These are phyloP conservation scores for Fistularia tabacaria DNA, from an alignment of 2,797 vertebrate species.

Conservation along the genomic window DNA sequence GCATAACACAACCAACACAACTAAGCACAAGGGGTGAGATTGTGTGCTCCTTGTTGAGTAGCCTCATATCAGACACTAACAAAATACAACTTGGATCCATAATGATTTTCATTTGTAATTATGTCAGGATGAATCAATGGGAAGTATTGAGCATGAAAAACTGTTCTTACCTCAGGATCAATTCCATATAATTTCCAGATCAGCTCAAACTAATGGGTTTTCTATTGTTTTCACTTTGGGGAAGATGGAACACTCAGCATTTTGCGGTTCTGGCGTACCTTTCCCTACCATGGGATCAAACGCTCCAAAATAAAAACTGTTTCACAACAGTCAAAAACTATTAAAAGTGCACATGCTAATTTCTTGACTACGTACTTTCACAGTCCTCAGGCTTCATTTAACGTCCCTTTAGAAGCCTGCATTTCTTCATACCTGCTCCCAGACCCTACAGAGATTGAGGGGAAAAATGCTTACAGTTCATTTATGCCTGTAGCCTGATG, in stretches of 20 bases:
- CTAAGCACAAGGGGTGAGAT: conserved; percentile 1
- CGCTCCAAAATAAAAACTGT: conserved; percentile 47
- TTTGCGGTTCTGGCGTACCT: conserved; percentile 50
- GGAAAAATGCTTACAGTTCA: conserved; percentile 51
- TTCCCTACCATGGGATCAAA: conserved; percentile 57
- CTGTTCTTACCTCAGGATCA: conserved; percentile 71
- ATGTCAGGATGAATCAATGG: conserved; percentile 68
- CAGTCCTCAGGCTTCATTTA: conserved; percentile 61
- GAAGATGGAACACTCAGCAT: conserved; percentile 59
- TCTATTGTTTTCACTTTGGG: conserved; percentile 67
- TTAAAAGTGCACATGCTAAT: conserved; percentile 69
- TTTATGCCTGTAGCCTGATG: conserved; percentile 12
- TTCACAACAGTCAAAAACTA: conserved; percentile 66
- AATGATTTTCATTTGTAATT: conserved; percentile 75
- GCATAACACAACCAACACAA: too few relatives aligned
- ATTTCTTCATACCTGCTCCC: conserved; percentile 48
- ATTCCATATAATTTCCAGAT: conserved; percentile 77
- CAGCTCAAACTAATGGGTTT: conserved; percentile 76
- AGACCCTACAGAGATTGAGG: conserved; percentile 53
- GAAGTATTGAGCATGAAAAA: conserved; percentile 73
- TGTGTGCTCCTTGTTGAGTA: conserved; percentile 8
- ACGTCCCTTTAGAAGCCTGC: conserved; percentile 54
- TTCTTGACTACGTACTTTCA: conserved; percentile 63
- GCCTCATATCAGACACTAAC: conserved; percentile 45
- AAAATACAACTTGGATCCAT: conserved; percentile 66